These are phyloP conservation scores for Asobara japonica DNA, from an alignment of 1,140 invertebrate species.

Conservation along the genomic window DNA sequence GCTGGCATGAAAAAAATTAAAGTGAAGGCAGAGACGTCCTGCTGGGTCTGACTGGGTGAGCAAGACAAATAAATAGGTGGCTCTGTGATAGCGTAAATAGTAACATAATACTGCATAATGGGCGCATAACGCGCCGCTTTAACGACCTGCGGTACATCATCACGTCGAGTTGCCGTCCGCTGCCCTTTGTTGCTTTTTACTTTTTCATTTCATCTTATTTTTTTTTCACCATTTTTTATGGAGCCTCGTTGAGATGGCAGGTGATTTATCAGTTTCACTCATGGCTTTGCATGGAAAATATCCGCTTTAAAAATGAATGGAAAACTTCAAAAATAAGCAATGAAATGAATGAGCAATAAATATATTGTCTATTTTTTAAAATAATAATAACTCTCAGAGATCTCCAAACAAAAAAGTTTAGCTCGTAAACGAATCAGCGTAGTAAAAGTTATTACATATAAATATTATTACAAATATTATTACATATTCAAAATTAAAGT, in stretches of 20 bases:
- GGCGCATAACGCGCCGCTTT: slow-evolving; percentile 54
- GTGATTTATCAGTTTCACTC: neutral
- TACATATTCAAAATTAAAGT: too few relatives aligned
- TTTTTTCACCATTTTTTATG: neutral
- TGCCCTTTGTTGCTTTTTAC: slow-evolving; percentile 50
- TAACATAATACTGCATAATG: slow-evolving; percentile 64
- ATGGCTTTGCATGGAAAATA: neutral
- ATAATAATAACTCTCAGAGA: too few relatives aligned
- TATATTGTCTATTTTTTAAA: too few relatives aligned
- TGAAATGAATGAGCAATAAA: too few relatives aligned
- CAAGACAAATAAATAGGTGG: slow-evolving; percentile 59
- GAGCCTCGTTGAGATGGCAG: neutral
- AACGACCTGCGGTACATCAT: slow-evolving; percentile 53
- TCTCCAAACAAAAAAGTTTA: too few relatives aligned
- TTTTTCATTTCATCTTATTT: slow-evolving; percentile 12
- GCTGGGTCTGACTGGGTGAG: slow-evolving; percentile 42
- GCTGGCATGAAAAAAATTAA: neutral
- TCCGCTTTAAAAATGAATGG: neutral
- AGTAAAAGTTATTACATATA: too few relatives aligned
- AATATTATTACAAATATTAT: too few relatives aligned
- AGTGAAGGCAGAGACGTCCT: slow-evolving; percentile 14
- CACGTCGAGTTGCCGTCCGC: slow-evolving; percentile 53
- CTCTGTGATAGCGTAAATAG: slow-evolving; percentile 60
- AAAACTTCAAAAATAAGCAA: too few relatives aligned
- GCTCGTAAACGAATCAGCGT: too few relatives aligned